Percentiles rank a stretch among this genome's conserved stretches.
These are phyloP conservation scores for Alca torda DNA, from an alignment of 2,797 vertebrate species.

Conservation along the genomic window DNA sequence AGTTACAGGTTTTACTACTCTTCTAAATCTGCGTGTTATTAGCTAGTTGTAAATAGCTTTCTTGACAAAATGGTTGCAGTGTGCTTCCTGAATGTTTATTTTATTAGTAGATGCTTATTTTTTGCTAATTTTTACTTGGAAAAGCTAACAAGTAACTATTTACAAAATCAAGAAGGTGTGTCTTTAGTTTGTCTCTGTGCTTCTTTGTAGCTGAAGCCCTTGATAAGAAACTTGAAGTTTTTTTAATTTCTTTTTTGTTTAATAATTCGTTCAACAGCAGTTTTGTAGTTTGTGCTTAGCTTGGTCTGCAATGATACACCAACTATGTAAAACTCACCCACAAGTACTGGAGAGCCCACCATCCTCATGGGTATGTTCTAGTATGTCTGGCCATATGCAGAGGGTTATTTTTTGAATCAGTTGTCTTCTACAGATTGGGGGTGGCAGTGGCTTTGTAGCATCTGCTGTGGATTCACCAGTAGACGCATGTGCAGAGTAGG, in stretches of 20 bases:
- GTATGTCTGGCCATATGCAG: background rate
- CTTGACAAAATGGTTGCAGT: background rate
- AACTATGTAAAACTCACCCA: background rate
- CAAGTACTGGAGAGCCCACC: background rate
- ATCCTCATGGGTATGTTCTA: background rate
- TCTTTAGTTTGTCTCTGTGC: background rate
- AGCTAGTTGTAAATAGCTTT: background rate
- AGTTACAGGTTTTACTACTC: background rate
- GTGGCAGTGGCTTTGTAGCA: background rate
- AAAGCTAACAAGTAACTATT: background rate
- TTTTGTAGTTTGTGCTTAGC: background rate
- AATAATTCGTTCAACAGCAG: background rate
- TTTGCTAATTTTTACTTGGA: background rate
- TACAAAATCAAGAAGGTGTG: background rate
- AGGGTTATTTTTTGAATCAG: background rate
- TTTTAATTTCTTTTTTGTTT: background rate
- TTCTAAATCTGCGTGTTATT: background rate
- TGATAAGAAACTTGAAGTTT: background rate
- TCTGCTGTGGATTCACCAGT: background rate
- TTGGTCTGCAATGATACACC: background rate
- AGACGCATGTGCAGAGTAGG: background rate
- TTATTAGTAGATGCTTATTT: background rate
- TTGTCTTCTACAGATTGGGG: background rate
- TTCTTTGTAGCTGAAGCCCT: background rate
- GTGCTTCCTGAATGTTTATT: background rate